These are phyloP conservation scores for Anguilla obscura DNA, from an alignment of 2,797 vertebrate species.

Conservation along the genomic window DNA sequence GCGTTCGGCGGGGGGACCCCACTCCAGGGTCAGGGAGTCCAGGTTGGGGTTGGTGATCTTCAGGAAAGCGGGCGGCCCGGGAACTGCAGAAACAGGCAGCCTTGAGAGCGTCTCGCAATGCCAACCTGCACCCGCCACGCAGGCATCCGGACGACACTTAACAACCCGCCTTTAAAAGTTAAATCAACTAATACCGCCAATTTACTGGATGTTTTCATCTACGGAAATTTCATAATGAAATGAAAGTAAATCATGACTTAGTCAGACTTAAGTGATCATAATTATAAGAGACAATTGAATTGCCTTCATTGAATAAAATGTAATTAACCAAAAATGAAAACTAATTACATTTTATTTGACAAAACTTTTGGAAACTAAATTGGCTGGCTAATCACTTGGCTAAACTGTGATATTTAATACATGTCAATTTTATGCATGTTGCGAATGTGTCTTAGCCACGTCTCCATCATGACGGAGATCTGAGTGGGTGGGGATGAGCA, in stretches of 20 bases:
- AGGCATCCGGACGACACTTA: not conserved
- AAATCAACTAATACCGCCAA: not conserved
- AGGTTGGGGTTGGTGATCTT: slow-evolving; percentile 76
- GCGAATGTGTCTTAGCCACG: not conserved
- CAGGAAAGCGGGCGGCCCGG: slow-evolving; percentile 82
- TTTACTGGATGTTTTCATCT: not conserved
- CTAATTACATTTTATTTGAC: no score
- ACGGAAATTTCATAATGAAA: not conserved
- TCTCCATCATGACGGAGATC: not conserved
- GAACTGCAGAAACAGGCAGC: slow-evolving; percentile 72
- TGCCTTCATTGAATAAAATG: no score
- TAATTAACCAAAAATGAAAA: no score
- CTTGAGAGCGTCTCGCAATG: not conserved
- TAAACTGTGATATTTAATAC: no score
- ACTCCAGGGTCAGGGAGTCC: slow-evolving; percentile 89
- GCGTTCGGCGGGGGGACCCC: slow-evolving; percentile 84
- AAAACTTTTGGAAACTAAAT: no score
- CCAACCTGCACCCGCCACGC: not conserved
- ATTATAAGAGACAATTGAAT: no score
- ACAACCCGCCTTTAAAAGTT: not conserved
- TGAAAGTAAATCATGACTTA: no score
- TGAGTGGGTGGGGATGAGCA: no score
- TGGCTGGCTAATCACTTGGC: no score
- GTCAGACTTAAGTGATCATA: no score
- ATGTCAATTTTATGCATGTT: no score